These are phyloP conservation scores for Propithecus deckenii DNA, from an alignment of 2,797 vertebrate genomes.

Conservation along the genomic window DNA sequence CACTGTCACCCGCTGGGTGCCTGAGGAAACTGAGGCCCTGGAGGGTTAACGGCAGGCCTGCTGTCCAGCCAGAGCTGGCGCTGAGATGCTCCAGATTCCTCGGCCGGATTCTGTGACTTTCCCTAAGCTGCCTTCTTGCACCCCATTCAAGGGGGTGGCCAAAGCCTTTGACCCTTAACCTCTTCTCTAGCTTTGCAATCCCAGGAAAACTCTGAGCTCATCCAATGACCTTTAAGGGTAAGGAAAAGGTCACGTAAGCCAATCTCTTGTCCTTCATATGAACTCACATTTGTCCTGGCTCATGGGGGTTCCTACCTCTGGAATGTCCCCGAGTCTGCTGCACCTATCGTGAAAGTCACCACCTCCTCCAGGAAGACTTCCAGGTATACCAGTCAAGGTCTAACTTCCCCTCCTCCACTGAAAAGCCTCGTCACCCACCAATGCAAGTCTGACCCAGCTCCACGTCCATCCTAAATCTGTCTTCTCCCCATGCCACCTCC, in stretches of 20 bases:
- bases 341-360: background rate
- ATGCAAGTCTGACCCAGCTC: background rate
- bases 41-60: background rate
- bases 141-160: background rate
- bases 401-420: background rate
- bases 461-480: background rate
- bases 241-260: background rate
- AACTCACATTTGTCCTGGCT: background rate
- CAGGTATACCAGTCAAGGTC: background rate
- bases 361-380: conserved; percentile 53
- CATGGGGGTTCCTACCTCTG: background rate
- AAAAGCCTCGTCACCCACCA: background rate
- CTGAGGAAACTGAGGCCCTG: background rate
- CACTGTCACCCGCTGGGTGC: background rate
- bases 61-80: background rate
- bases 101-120: background rate
- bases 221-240: background rate
- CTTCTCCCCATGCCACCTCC: background rate
- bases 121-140: background rate
- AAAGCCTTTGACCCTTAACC: conserved; percentile 1
- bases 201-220: background rate
- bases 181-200: background rate
- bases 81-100: background rate
- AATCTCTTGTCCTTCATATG: background rate
- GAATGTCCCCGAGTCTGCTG: background rate